Conservation (phyloP, 2,113 vertebrate species). For the Pycnonotus jocosus region DNA sequence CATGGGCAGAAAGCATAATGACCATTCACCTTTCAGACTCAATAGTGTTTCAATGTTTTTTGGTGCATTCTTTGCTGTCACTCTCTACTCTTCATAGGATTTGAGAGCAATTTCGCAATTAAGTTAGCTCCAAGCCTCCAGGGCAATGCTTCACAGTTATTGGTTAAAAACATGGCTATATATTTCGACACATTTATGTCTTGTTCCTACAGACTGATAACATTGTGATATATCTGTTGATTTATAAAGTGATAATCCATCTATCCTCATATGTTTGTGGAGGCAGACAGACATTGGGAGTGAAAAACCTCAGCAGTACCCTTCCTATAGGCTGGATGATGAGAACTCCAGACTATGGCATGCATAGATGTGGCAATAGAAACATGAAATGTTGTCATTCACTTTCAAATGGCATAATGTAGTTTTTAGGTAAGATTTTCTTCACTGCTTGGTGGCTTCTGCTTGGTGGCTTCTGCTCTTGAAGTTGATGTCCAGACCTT, state of each 20-base stretch:
- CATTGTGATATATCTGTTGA: not conserved
- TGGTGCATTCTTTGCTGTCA: not conserved
- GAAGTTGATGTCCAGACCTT: not conserved
- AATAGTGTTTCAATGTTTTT: not conserved
- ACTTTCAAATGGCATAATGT: not conserved
- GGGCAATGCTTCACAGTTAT: not conserved
- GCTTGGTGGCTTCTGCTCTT: not conserved
- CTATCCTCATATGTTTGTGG: not conserved
- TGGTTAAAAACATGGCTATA: conserved; percentile 12
- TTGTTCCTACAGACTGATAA: conserved; percentile 15
- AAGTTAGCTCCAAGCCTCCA: not conserved
- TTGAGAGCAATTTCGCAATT: conserved; percentile 6
- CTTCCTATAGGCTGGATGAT: not conserved
- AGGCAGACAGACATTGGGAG: not conserved
- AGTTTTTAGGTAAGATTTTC: not conserved
- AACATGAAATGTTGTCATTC: not conserved
- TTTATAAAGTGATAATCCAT: conserved; percentile 19
- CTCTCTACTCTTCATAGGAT: not conserved
- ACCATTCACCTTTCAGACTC: not conserved
- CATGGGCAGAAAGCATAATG: not conserved
- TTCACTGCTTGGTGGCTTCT: not conserved
- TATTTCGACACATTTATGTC: conserved; percentile 15
- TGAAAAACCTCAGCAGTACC: not conserved
- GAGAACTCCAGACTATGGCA: not conserved
- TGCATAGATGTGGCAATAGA: not conserved